phyloP scores from a whole-genome alignment of 2,797 vertebrate genomes.

The Neomorphus geoffroyi region DNA sequence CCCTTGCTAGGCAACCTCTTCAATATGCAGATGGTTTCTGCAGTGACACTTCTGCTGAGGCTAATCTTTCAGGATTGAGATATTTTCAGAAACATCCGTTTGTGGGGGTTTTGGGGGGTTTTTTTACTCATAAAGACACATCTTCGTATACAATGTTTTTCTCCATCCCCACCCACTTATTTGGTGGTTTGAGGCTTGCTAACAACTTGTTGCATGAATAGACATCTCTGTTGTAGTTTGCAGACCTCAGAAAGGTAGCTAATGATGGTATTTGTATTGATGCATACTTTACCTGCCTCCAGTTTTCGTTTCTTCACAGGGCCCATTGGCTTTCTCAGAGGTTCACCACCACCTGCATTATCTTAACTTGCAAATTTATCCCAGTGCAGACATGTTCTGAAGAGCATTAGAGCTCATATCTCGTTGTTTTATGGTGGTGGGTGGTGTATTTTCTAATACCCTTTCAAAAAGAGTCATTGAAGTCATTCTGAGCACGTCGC shows the following conservation, averaged over 20 bases:
- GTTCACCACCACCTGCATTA: background rate
- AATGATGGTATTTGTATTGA: background rate
- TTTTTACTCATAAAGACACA: conserved; percentile 48
- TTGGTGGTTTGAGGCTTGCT: conserved; percentile 45
- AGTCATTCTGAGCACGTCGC: background rate
- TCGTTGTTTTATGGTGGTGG: background rate
- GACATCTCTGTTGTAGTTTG: conserved; percentile 17
- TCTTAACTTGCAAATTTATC: background rate
- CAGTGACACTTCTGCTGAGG: conserved; percentile 70
- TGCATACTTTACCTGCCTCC: background rate
- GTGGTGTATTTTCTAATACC: background rate
- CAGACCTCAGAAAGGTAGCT: background rate
- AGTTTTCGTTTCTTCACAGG: background rate
- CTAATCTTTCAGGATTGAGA: conserved; percentile 76
- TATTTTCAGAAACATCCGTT: conserved; percentile 76
- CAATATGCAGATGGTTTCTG: conserved; percentile 61
- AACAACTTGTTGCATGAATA: conserved; percentile 58
- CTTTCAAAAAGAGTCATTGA: background rate
- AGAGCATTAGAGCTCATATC: background rate
- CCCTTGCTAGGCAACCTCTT: conserved; percentile 57
- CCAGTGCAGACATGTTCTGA: background rate
- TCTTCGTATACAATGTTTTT: conserved; percentile 58
- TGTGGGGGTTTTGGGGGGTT: conserved; percentile 59
- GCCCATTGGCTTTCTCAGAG: background rate
- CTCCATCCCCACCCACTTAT: background rate